phyloP scores from a whole-genome alignment of 2,113 vertebrate species.

The Otocyon megalotis region DNA sequence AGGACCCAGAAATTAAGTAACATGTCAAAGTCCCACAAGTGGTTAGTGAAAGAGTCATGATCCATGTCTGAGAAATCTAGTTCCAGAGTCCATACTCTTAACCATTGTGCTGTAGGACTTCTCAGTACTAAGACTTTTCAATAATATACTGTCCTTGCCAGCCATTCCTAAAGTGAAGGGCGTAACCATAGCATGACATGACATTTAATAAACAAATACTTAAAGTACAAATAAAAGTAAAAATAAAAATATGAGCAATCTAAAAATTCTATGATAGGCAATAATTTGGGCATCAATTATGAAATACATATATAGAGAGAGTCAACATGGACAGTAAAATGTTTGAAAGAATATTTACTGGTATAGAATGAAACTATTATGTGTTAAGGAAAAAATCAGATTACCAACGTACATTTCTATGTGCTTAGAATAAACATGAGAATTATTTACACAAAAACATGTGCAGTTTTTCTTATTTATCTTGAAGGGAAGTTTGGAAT shows the following conservation, averaged over 20 bases:
- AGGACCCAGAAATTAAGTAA: not conserved
- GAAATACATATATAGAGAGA: not conserved
- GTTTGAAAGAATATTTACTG: conserved; percentile 30
- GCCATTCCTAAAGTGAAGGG: not conserved
- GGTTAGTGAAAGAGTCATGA: not conserved
- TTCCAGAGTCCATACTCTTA: not conserved
- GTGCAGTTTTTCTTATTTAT: conserved; percentile 12
- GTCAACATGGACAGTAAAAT: not conserved
- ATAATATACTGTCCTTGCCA: not conserved
- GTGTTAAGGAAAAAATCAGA: conserved; percentile 3
- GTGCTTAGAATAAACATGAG: not conserved
- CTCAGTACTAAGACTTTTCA: not conserved
- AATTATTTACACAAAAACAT: conserved; percentile 36
- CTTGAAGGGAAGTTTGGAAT: not conserved
- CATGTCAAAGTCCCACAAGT: not conserved
- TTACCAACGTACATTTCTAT: not conserved
- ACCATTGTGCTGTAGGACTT: not conserved
- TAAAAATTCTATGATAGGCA: not conserved
- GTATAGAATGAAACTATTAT: not conserved
- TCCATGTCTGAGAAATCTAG: not conserved
- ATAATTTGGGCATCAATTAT: not conserved
- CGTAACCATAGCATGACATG: not conserved
- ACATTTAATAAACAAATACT: conserved; percentile 11
- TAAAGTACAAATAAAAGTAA: conserved; percentile 22
- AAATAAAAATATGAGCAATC: not conserved